Conservation (phyloP, 1,140 invertebrate species). For the Leptopilina clavipes region DNA sequence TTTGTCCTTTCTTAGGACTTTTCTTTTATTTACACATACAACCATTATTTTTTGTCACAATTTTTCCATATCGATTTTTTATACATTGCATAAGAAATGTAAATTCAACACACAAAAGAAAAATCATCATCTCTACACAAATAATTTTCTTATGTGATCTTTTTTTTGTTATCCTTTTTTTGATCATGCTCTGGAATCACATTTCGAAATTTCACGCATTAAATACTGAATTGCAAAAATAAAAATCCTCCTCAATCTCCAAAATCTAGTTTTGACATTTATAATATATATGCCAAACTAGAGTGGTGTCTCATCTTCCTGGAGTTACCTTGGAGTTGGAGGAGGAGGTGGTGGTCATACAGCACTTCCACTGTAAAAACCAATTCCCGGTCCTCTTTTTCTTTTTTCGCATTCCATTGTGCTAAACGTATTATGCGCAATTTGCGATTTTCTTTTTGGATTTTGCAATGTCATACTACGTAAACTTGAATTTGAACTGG, state of each 20-base stretch:
- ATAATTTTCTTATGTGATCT: no score
- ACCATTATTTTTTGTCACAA: no score
- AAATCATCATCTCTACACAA: no score
- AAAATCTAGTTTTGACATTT: background rate
- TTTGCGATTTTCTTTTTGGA: conserved; percentile 70
- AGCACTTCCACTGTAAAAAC: conserved; percentile 70
- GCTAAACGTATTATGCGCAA: conserved; percentile 73
- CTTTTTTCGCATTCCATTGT: conserved; percentile 72
- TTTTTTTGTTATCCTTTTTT: no score
- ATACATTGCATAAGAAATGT: no score
- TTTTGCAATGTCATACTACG: conserved; percentile 73
- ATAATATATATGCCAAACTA: conserved; percentile 47
- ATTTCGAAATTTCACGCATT: no score
- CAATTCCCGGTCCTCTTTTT: conserved; percentile 62
- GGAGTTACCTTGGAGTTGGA: conserved; percentile 69
- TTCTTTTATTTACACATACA: no score
- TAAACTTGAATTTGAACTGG: conserved; percentile 71
- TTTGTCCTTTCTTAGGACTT: no score
- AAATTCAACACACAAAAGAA: no score
- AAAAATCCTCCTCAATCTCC: conserved; percentile 14
- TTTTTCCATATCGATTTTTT: no score
- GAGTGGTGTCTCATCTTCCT: conserved; percentile 65
- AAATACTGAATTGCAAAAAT: background rate
- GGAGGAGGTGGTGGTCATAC: conserved; percentile 73
- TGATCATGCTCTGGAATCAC: no score